Conservation (phyloP, 2,888 invertebrate genomes). For the Diabrotica balteata region DNA sequence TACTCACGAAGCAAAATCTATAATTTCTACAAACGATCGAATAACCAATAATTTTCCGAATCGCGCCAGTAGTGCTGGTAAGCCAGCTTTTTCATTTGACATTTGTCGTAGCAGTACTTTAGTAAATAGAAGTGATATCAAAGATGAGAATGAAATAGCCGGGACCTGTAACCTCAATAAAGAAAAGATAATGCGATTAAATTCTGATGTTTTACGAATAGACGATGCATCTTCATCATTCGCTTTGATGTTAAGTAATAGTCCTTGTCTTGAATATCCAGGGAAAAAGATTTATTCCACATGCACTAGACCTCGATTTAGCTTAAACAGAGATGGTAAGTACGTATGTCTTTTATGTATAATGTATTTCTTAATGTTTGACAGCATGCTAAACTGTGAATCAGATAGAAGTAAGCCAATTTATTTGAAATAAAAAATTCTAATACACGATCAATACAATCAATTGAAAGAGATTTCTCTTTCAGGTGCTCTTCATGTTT, state of each 20-base stretch:
- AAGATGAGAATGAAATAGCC: slow-evolving; percentile 5
- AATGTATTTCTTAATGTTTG: not conserved
- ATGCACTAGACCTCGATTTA: slow-evolving; percentile 23
- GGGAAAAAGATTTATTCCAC: slow-evolving; percentile 31
- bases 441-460: too few species aligned
- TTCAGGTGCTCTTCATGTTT: too few species aligned
- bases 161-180: not conserved
- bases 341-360: not conserved
- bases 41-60: too few species aligned
- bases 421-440: too few species aligned
- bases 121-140: not conserved
- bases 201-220: not conserved
- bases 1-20: too few species aligned
- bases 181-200: slow-evolving; percentile 9
- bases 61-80: too few species aligned
- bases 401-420: too few species aligned
- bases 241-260: slow-evolving; percentile 24
- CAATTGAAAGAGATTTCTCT: too few species aligned
- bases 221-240: slow-evolving; percentile 25
- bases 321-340: slow-evolving; percentile 15
- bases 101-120: not conserved
- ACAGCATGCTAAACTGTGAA: too few species aligned
- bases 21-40: too few species aligned
- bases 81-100: not conserved
- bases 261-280: slow-evolving; percentile 30